Evolutionary conservation across 37 sponge, comb jelly and placozoan species (phyloP), one percentile per base, ranked within the genome.

Genomic region (Hexactinellida sp.): DNA sequence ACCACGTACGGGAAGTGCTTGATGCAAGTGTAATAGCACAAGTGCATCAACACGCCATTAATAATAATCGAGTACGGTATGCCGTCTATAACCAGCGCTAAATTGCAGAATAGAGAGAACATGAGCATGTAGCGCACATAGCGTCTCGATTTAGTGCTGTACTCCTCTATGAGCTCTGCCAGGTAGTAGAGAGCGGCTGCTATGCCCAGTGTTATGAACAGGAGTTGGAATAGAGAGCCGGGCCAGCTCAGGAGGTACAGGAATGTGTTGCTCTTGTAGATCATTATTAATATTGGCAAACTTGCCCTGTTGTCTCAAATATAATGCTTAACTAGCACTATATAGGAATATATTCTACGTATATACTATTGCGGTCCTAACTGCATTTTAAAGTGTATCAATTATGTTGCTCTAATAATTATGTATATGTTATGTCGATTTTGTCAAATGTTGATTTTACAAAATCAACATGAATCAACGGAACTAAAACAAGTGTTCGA

Each of bases 161-260:
- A 63, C 76, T 63, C 76, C 76, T 63, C 76, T 5, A 63, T 63
- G 5, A 63, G 3, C 76, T 63, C 76, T 25, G 76, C 76, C 5
- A 63, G 76, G 76, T 63, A 63, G 76, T 63, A 63, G 32, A 63
- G 34, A 63, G 76, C 76, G 13, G 76, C 76, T n/a, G 76, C 76
- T 10, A 63, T 63, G 76, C 76, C 76, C 34, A 63, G 30, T 3
- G 76, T 63, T 3, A 63, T n/a, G 76, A 63, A 63, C 34, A 63
- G 30, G 5, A 63, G 76, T 23, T 63, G 76, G 34, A 63, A 63
- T 3, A 63, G 76, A 63, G 76, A 63, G 34, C 76, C 76, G 34
- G 76, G 76, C 76, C 76, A 63, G 76, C 76, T 63, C 32, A 63
- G 30, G 28, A 63, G 30, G 34, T 63, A 63, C 3, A 63, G 34